Base-by-base conservation (phyloP, 2,888 invertebrate genomes). In the Pharmacophagus antenor region DNA sequence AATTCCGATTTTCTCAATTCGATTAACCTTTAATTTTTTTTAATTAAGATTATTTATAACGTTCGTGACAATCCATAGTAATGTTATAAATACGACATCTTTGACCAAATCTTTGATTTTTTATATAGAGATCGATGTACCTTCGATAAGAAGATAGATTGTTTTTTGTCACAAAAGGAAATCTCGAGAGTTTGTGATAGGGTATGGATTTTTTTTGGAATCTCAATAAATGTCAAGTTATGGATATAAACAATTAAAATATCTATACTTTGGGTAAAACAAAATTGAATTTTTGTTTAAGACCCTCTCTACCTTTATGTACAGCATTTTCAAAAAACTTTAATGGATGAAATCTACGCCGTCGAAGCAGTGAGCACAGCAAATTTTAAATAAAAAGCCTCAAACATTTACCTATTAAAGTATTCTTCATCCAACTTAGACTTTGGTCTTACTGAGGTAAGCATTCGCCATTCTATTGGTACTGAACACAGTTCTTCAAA, bases 381-480 rank as follows among this genome's bases (percentile, higher is more conserved):
- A 12, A 10, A 3, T 31, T 31, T 31, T 37, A 4, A 37, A n/a
- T 8, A 37, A 37, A n/a, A n/a, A 37, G 15, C n/a, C n/a, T 5
- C 10, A 18, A 18, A 22, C 31, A n/a, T n/a, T 53, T 77, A 94
- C 94, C 94, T 93, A 65, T 96, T 95, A 77, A 96, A 97, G 86
- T 95, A 96, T 74, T 96, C 96, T 84, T 97, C 97, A 71, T 98
- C 97, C 22, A 93, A 83, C 73, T 95, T 95, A 27, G 93, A 92
- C 80, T 96, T 96, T 0, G 97, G 97, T 69, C 97, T 91, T 25
- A 95, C 81, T n/a, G 95, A 94, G 15, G 97, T 97, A 59, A 98
- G 89, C 97, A 98, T 97, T 80, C 95, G 94, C 97, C 97, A 98
- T 77, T 97, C 96, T 63, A 98, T 98, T 41, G 96, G 94, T 18